These are phyloP conservation scores for Cotesia chilonis DNA, from an alignment of 1,140 invertebrate species.

Conservation along the genomic window DNA sequence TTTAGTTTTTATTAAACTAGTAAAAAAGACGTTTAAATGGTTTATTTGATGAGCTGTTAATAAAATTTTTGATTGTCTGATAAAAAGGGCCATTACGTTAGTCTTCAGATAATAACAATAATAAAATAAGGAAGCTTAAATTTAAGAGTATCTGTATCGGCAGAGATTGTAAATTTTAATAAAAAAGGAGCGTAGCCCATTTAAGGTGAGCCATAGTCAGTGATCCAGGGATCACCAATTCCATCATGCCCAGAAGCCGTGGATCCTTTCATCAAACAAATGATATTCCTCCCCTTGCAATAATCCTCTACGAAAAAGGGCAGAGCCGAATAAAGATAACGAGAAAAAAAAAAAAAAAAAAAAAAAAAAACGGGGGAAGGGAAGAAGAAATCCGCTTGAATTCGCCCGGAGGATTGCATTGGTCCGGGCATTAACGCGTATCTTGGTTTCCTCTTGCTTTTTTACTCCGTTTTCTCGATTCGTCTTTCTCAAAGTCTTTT, in stretches of 20 bases:
- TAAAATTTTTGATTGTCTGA: too few relatives aligned
- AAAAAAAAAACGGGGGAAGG: background rate
- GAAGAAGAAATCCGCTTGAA: background rate
- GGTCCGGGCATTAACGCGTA: conserved; percentile 35
- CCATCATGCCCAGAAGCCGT: conserved; percentile 21
- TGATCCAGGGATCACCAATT: conserved; percentile 16
- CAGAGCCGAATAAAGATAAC: background rate
- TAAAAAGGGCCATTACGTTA: too few relatives aligned
- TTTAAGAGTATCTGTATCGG: background rate
- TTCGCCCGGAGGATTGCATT: conserved; percentile 4
- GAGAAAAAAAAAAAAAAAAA: background rate
- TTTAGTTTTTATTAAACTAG: too few relatives aligned
- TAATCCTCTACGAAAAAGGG: conserved; percentile 17
- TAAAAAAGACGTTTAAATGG: too few relatives aligned
- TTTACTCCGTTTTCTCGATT: conserved; percentile 24
- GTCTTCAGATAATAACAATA: too few relatives aligned
- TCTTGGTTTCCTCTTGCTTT: conserved; percentile 18
- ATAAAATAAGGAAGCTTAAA: background rate
- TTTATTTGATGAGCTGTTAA: too few relatives aligned
- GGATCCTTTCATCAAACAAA: conserved; percentile 22
- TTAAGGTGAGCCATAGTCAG: conserved; percentile 7
- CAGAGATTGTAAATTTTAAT: background rate
- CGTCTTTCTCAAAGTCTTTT: conserved; percentile 49
- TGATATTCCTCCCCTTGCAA: conserved; percentile 20
- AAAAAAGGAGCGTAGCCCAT: background rate